Evolutionary conservation across 2,113 vertebrate species (phyloP).

Genomic region (Piprites chloris): DNA sequence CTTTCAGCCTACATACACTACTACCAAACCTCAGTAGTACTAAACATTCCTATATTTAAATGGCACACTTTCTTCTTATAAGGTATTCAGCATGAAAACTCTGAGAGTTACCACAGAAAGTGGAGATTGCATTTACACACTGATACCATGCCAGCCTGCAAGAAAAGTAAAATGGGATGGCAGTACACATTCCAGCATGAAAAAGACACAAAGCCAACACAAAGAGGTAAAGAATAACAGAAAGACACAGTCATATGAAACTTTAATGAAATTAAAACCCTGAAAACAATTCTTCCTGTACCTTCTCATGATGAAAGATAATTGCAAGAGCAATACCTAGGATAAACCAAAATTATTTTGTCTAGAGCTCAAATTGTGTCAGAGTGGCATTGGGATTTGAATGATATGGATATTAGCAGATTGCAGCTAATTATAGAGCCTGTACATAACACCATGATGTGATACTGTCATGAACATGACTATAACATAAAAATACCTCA

Average conservation of each 20-base stretch:
- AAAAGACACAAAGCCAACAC: neutral
- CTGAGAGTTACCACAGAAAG: neutral
- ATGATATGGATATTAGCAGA: neutral
- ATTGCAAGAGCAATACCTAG: neutral
- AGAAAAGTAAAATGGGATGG: neutral
- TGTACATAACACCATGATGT: neutral
- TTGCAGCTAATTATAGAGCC: neutral
- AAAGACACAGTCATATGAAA: neutral
- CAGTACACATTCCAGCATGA: neutral
- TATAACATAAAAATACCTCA: neutral
- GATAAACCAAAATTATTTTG: neutral
- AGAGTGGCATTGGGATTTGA: neutral
- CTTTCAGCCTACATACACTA: neutral
- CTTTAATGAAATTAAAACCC: neutral
- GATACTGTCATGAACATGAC: neutral
- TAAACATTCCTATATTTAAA: neutral
- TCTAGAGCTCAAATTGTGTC: neutral
- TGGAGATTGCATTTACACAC: neutral
- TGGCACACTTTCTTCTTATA: neutral
- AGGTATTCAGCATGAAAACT: neutral
- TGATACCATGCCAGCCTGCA: neutral
- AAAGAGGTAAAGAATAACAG: neutral
- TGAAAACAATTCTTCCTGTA: neutral
- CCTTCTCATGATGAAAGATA: neutral
- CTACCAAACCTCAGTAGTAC: neutral